These are phyloP conservation scores for Anorthoa munda DNA, from an alignment of 2,888 invertebrate genomes.

Conservation along the genomic window DNA sequence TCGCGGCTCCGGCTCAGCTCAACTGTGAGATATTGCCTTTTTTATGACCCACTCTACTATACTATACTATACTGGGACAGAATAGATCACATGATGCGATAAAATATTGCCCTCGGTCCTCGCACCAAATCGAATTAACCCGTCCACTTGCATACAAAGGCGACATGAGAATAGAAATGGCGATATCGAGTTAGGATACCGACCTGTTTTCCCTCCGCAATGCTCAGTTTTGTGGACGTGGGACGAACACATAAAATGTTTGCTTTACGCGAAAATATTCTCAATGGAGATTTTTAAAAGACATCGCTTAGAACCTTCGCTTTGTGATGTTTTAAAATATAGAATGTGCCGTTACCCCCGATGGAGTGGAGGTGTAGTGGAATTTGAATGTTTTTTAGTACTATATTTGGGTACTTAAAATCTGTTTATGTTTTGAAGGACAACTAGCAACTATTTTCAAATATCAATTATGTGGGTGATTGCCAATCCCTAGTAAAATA, in stretches of 20 bases:
- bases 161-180: constrained; percentile 88
- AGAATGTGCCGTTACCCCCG: background rate
- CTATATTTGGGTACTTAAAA: background rate
- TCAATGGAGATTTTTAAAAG: constrained; percentile 54
- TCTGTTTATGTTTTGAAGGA: no score
- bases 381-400: no score
- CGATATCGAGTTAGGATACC: constrained; percentile 86
- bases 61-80: constrained; percentile 87
- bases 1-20: constrained; percentile 87
- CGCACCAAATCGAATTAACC: constrained; percentile 90
- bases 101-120: constrained; percentile 89
- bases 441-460: no score
- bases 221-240: constrained; percentile 70
- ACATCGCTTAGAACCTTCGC: constrained; percentile 40
- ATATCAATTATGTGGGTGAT: no score
- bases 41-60: constrained; percentile 90
- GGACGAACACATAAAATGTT: constrained; percentile 72
- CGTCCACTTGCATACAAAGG: constrained; percentile 90
- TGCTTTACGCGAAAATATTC: constrained; percentile 66
- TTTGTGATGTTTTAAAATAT: constrained; percentile 11
- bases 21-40: constrained; percentile 91
- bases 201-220: constrained; percentile 84
- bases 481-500: no score
- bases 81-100: constrained; percentile 91
- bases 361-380: background rate